Percentiles rank a stretch among this genome's conserved stretches.
Evolutionary conservation across 2,797 vertebrate species (phyloP).

Genomic region (Takifugu rubripes): DNA sequence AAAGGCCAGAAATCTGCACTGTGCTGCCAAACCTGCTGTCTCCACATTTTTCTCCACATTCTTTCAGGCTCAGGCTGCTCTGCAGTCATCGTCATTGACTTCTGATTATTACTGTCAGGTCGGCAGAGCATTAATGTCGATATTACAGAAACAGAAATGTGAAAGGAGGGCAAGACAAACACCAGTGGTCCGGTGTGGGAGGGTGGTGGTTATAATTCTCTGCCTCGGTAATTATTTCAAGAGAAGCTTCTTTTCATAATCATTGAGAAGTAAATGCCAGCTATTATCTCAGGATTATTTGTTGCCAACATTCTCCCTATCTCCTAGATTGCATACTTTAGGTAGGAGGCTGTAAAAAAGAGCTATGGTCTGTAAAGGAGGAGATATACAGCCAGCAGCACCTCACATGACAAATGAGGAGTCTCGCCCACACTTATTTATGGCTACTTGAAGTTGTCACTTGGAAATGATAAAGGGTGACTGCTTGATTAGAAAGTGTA

Average conservation of each 20-base stretch:
- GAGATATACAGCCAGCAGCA: conserved; percentile 60
- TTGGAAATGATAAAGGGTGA: conserved; percentile 69
- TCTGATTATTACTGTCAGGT: too few relatives aligned
- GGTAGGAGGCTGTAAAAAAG: conserved; percentile 65
- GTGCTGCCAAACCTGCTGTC: too few relatives aligned
- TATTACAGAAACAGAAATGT: too few relatives aligned
- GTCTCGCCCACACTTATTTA: conserved; percentile 66
- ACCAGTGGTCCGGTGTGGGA: too few relatives aligned
- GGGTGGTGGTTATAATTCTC: too few relatives aligned
- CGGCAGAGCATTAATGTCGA: too few relatives aligned
- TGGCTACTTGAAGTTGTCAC: conserved; percentile 71
- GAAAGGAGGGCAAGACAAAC: too few relatives aligned
- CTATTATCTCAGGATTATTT: conserved; percentile 72
- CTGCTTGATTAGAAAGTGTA: conserved; percentile 72
- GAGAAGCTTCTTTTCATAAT: conserved; percentile 47
- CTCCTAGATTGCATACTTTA: conserved; percentile 53
- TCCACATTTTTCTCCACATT: too few relatives aligned
- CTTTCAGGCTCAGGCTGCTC: too few relatives aligned
- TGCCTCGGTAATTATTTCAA: conserved; percentile 42
- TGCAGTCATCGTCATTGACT: too few relatives aligned
- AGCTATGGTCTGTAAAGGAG: conserved; percentile 61
- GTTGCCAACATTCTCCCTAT: conserved; percentile 55
- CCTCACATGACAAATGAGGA: conserved; percentile 66
- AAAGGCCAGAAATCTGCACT: too few relatives aligned
- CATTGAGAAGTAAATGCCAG: conserved; percentile 41